A percentile compares a stretch with the other conserved stretches of the same genome.
Evolutionary conservation across 1,140 invertebrate species (phyloP).

Genomic region (Drosophila micromelanica): DNA sequence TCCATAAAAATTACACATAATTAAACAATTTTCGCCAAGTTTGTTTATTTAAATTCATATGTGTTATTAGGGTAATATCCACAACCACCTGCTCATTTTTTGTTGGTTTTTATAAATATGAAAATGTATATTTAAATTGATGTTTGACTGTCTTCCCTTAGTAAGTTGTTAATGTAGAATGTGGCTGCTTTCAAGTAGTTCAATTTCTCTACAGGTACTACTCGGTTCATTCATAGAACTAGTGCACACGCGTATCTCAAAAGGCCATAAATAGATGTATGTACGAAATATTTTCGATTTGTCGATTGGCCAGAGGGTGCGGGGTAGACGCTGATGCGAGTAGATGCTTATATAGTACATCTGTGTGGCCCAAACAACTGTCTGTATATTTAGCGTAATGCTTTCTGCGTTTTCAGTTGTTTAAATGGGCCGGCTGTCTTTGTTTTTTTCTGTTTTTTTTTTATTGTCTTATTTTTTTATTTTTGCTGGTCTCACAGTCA

Average conservation of each 20-base stretch:
- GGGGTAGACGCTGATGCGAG: conserved; percentile 5
- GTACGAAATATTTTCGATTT: conserved; percentile 43
- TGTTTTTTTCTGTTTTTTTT: conserved; percentile 22
- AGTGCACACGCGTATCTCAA: conserved; percentile 9
- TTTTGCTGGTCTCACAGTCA: background rate
- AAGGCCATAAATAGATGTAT: conserved; percentile 24
- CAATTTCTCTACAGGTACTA: conserved; percentile 11
- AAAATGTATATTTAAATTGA: background rate
- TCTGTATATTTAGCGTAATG: conserved; percentile 72
- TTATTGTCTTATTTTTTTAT: conserved; percentile 27
- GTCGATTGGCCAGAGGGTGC: background rate
- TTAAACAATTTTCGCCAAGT: too few species aligned
- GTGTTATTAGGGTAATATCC: background rate
- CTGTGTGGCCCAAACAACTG: conserved; percentile 49
- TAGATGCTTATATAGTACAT: conserved; percentile 42
- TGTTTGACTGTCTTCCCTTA: background rate
- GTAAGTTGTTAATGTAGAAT: background rate
- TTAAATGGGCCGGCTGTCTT: conserved; percentile 46
- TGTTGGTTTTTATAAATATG: background rate
- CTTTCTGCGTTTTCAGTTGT: conserved; percentile 44
- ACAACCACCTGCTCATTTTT: background rate
- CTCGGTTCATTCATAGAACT: conserved; percentile 43
- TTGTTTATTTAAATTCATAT: background rate
- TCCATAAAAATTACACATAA: too few species aligned
- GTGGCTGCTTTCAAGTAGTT: too few species aligned